These are phyloP conservation scores for Campopleginae sp. DNA, from an alignment of 2,888 invertebrate genomes.

Conservation along the genomic window DNA sequence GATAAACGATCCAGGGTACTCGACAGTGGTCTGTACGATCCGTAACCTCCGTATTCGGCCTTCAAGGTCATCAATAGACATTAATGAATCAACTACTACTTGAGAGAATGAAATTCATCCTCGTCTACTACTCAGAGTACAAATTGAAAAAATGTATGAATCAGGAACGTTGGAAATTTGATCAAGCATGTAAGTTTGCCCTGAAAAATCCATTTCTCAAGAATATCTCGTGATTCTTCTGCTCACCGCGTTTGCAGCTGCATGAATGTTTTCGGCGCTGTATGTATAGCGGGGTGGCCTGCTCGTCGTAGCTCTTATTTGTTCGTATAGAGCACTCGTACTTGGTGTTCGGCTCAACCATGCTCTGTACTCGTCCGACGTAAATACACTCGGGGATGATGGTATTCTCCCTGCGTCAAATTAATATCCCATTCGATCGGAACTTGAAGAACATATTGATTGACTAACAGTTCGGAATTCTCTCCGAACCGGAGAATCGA, in stretches of 20 bases:
- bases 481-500: not conserved
- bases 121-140: not conserved
- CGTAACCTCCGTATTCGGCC: slow-evolving; percentile 85
- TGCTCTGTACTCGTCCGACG: slow-evolving; percentile 96
- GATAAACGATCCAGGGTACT: slow-evolving; percentile 89
- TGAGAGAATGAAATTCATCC: too few relatives aligned
- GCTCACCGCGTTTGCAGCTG: slow-evolving; percentile 91
- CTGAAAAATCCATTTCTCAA: not conserved
- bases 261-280: slow-evolving; percentile 96
- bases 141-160: not conserved
- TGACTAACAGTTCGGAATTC: not conserved
- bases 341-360: slow-evolving; percentile 96
- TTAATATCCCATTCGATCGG: not conserved
- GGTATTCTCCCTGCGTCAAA: slow-evolving; percentile 82
- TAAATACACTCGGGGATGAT: slow-evolving; percentile 88
- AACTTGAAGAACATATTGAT: not conserved
- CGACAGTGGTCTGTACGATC: slow-evolving; percentile 89
- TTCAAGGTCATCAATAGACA: slow-evolving; percentile 32
- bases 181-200: not conserved
- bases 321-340: slow-evolving; percentile 96
- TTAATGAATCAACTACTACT: not conserved
- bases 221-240: slow-evolving; percentile 4
- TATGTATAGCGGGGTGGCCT: slow-evolving; percentile 92
- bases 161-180: not conserved
- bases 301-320: slow-evolving; percentile 93